Evolutionary conservation across 2,797 vertebrate genomes (phyloP).

Genomic region (Chelon auratus): DNA sequence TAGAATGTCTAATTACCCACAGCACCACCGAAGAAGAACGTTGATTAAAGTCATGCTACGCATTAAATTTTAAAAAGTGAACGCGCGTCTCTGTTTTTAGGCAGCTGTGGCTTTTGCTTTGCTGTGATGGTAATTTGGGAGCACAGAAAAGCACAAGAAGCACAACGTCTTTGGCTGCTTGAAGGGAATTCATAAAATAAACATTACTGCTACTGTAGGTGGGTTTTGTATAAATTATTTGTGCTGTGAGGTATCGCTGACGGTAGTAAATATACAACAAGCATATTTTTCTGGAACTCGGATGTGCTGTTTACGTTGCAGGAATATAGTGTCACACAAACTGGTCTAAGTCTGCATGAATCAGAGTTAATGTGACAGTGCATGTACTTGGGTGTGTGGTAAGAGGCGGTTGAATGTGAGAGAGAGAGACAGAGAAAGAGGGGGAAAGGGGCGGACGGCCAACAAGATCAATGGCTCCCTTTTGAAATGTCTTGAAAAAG

Average conservation of each 20-base stretch:
- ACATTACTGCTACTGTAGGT: slow-evolving; percentile 59
- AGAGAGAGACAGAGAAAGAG: slow-evolving; percentile 4
- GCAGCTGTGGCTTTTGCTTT: slow-evolving; percentile 41
- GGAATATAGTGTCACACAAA: slow-evolving; percentile 47
- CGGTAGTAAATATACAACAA: slow-evolving; percentile 56
- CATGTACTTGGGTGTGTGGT: slow-evolving; percentile 21
- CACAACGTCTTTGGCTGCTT: slow-evolving; percentile 46
- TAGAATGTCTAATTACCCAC: slow-evolving; percentile 87
- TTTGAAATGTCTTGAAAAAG: slow-evolving; percentile 17
- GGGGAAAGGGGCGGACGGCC: slow-evolving; percentile 19
- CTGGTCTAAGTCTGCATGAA: slow-evolving; percentile 51
- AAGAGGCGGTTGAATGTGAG: slow-evolving; percentile 33
- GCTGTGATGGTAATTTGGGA: slow-evolving; percentile 49
- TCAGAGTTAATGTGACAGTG: slow-evolving; percentile 40
- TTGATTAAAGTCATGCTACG: slow-evolving; percentile 82
- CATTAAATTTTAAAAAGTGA: slow-evolving; percentile 80
- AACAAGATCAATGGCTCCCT: slow-evolving; percentile 23
- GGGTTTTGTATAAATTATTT: slow-evolving; percentile 70
- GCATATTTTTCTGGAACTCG: slow-evolving; percentile 47
- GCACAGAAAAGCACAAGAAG: slow-evolving; percentile 22
- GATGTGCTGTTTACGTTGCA: slow-evolving; percentile 41
- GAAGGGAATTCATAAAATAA: slow-evolving; percentile 67
- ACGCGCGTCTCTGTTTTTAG: slow-evolving; percentile 42
- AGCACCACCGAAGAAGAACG: slow-evolving; percentile 72
- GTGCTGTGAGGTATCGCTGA: slow-evolving; percentile 52